Evolutionary conservation across 2,888 invertebrate species (phyloP), one percentile per base, ranked within the genome.

Genomic region (Cephus rjabovi): DNA sequence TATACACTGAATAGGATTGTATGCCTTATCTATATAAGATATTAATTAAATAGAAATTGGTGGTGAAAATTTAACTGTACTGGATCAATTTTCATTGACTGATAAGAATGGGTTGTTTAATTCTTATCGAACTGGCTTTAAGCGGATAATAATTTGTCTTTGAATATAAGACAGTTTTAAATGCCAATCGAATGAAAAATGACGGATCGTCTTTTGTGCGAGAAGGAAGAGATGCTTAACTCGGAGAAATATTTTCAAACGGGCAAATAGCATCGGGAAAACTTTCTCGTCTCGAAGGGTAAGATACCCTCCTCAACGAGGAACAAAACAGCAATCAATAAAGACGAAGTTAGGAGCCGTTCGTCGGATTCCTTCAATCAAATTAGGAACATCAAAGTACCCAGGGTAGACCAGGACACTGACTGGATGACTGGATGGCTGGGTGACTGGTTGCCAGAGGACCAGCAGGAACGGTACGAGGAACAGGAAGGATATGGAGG

Each of bases 371-470:
- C 90, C 88, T 91, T 91, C 91, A 91, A 91, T 91, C 90, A 91
- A 91, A 91, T 91, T 91, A 91, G 90, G 88, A 88, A 91, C 91
- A 91, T 91, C 91, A 91, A 91, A 91, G 91, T 89, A 87, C 83
- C 87, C 86, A 85, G 80, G 75, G 86, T 84, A 88, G 84, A 83
- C 87, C 87, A 86, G 75, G 77, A 81, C 73, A 40, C 80, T 81
- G 86, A 81, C 85, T 70, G 70, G 70, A 86, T 85, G 86, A 86
- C 84, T 83, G 40, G 40, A 6, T 15, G 37, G 37, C 12, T 37
- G 37, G 12, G 15, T 37, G 37, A 40, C 40, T 40, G 40, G 40
- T 15, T 56, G 56, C 23, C 23, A 56, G 56, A 56, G 23, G 56
- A 56, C 56, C 56, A 56, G 23, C 23, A 56, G 56, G 2, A 56